Conservation (phyloP, 2,888 invertebrate species). For the Philonicus albiceps region DNA sequence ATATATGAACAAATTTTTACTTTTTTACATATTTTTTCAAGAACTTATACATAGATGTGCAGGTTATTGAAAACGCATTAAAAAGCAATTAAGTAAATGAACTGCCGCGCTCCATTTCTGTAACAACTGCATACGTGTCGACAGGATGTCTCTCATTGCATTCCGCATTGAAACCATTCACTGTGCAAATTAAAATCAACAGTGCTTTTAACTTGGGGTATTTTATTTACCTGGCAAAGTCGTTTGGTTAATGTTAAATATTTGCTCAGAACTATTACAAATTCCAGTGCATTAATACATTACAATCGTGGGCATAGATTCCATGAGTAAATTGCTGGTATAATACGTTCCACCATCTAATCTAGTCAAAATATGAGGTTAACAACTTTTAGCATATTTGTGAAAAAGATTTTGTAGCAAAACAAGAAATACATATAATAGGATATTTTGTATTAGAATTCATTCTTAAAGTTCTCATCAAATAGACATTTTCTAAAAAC, state of each 20-base stretch:
- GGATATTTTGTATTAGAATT: no score
- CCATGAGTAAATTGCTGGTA: neutral
- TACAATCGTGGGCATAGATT: neutral
- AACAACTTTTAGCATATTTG: neutral
- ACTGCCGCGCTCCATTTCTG: neutral
- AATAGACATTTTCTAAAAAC: no score
- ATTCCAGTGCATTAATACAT: neutral
- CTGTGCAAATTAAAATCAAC: neutral
- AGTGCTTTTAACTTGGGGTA: neutral
- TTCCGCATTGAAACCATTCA: neutral
- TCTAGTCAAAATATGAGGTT: neutral
- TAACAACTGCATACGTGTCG: neutral
- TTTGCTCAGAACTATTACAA: neutral
- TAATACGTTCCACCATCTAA: neutral
- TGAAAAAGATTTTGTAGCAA: neutral
- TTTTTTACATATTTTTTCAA: neutral
- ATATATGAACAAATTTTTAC: neutral
- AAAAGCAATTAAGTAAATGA: neutral
- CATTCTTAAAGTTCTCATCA: no score
- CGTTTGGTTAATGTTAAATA: neutral
- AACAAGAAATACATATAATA: no score
- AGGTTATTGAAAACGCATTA: neutral
- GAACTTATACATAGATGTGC: neutral
- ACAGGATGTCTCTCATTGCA: neutral
- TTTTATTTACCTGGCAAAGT: neutral